phyloP scores from a whole-genome alignment of 2,797 vertebrate genomes.

The Lepilemur septentrionalis region DNA sequence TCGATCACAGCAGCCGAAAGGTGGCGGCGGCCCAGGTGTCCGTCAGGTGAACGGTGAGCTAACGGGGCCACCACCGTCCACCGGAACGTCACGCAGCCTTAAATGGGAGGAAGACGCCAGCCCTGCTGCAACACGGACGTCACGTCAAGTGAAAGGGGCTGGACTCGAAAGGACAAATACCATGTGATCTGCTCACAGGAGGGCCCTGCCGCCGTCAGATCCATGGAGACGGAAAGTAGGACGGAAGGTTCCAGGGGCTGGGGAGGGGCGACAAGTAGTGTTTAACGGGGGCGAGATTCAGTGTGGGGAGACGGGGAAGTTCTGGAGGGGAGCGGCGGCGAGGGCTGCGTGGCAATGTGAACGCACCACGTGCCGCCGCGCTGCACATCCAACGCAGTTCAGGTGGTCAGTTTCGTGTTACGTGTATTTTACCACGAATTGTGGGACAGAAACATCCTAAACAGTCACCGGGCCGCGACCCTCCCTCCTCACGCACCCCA shows the following conservation, averaged over 20 bases:
- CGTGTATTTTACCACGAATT: neutral
- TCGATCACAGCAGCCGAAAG: neutral
- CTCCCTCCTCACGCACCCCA: neutral
- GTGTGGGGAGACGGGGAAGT: neutral
- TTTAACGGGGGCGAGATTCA: neutral
- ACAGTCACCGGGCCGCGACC: accelerated
- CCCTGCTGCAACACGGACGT: neutral
- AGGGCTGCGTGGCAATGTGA: too few species aligned
- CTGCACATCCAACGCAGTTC: neutral
- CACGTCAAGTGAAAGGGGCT: accelerated
- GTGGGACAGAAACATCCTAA: neutral
- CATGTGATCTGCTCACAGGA: too few species aligned
- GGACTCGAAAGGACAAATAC: neutral
- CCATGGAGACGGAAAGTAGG: too few species aligned
- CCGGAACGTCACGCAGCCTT: neutral
- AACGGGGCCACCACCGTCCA: too few species aligned
- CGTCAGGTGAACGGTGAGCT: neutral
- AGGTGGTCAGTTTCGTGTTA: neutral
- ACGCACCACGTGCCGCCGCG: neutral
- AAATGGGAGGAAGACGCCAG: too few species aligned
- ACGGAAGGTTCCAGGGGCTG: neutral
- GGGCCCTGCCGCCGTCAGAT: too few species aligned
- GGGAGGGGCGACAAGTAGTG: too few species aligned
- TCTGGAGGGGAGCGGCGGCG: neutral
- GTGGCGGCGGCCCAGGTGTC: neutral